These are phyloP conservation scores for Drosophila varians DNA, from an alignment of 1,140 invertebrate species.

Conservation along the genomic window DNA sequence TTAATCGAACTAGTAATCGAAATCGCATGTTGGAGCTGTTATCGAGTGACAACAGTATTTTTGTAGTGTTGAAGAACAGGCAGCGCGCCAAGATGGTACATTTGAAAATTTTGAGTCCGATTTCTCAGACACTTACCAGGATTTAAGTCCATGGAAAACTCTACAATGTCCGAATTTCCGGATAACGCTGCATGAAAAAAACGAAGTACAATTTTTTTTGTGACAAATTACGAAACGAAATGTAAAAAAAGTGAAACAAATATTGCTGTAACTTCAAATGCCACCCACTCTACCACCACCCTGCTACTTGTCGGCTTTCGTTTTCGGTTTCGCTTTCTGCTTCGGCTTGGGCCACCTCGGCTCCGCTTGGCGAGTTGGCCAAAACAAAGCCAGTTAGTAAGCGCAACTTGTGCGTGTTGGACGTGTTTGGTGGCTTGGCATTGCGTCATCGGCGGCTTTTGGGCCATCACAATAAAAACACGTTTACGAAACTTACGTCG, in stretches of 20 bases:
- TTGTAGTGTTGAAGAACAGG: too few relatives aligned
- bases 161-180: neutral
- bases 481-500: slow-evolving; percentile 61
- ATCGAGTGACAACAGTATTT: too few relatives aligned
- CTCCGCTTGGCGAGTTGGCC: slow-evolving; percentile 36
- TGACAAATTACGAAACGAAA: neutral
- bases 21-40: too few relatives aligned
- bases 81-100: too few relatives aligned
- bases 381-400: slow-evolving; percentile 64
- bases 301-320: slow-evolving; percentile 19
- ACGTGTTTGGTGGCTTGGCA: slow-evolving; percentile 26
- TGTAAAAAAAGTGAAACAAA: neutral
- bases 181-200: neutral
- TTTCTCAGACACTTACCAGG: slow-evolving; percentile 11
- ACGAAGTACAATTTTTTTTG: neutral
- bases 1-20: too few relatives aligned
- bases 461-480: slow-evolving; percentile 50
- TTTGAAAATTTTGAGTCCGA: too few relatives aligned
- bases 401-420: slow-evolving; percentile 40
- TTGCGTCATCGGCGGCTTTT: neutral
- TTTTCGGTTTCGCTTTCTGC: slow-evolving; percentile 12
- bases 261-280: too few relatives aligned
- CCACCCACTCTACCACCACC: too few relatives aligned
- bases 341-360: slow-evolving; percentile 27
- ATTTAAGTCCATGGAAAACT: slow-evolving; percentile 23